Conservation (phyloP, 37 sponge, comb jelly and placozoan genomes). For the Beroe forskalii region DNA sequence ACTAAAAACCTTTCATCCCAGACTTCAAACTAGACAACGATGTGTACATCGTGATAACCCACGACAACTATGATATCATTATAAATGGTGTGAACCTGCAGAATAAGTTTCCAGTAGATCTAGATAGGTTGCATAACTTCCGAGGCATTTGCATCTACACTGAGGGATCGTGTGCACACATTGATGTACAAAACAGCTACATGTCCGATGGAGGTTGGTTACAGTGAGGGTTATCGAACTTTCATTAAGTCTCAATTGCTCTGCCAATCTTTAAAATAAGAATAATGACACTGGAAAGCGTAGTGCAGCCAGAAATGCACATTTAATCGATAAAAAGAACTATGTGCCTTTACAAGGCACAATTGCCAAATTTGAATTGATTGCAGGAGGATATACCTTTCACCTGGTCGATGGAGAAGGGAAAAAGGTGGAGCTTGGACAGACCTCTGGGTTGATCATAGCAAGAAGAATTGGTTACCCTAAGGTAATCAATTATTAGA, state of each 20-base stretch:
- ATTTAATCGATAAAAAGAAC: too few relatives aligned
- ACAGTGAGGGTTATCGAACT: too few relatives aligned
- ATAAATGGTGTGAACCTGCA: not conserved
- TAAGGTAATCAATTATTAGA: too few relatives aligned
- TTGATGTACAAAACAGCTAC: not conserved
- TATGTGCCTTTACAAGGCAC: too few relatives aligned
- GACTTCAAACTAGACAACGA: conserved; percentile 7
- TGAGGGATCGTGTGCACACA: not conserved
- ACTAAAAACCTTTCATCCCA: too few relatives aligned
- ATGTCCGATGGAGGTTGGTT: conserved; percentile 34
- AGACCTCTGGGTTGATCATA: not conserved
- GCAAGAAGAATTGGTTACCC: not conserved
- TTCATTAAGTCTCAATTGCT: too few relatives aligned
- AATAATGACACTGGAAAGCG: too few relatives aligned
- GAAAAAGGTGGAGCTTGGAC: not conserved
- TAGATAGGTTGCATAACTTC: conserved; percentile 13
- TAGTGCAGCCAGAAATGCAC: too few relatives aligned
- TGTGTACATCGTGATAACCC: not conserved
- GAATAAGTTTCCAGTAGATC: not conserved
- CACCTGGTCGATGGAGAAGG: not conserved
- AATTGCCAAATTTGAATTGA: too few relatives aligned
- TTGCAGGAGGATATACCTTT: not conserved
- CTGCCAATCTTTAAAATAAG: too few relatives aligned
- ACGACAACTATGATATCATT: not conserved
- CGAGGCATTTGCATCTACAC: not conserved